A percentile compares a stretch with the other conserved stretches of the same genome.
Conservation (phyloP, 2,888 invertebrate genomes). For the Chrysolina haemoptera region DNA sequence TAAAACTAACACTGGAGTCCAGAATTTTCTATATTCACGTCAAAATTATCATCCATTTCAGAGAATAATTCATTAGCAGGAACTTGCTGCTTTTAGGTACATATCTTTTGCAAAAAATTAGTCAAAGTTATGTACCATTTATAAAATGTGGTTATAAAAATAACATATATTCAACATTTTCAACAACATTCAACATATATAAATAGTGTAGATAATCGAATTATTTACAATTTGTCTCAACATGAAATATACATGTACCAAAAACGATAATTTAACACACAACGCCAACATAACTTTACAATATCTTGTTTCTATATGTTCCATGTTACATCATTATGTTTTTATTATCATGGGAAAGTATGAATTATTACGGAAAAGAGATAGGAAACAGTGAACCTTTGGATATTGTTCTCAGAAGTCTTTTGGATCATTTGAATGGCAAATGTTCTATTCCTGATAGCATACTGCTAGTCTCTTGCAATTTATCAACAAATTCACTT, state of each 20-base stretch:
- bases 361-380: background rate
- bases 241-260: slow-evolving; percentile 15
- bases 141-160: slow-evolving; percentile 48
- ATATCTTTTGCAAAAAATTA: background rate
- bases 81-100: slow-evolving; percentile 4
- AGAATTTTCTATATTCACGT: background rate
- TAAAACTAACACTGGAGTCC: too few species aligned
- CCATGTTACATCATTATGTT: background rate
- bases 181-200: slow-evolving; percentile 31
- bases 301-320: background rate
- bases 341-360: background rate
- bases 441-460: too few species aligned
- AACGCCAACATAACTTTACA: slow-evolving; percentile 18
- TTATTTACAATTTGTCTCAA: slow-evolving; percentile 26
- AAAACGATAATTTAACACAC: slow-evolving; percentile 10
- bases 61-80: background rate
- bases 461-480: too few species aligned
- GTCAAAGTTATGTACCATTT: slow-evolving; percentile 30
- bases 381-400: background rate
- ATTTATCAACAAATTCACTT: background rate
- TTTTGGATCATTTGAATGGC: too few species aligned
- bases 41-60: background rate
- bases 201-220: slow-evolving; percentile 10
- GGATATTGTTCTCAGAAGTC: background rate
- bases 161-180: slow-evolving; percentile 38